phyloP scores from a whole-genome alignment of 2,888 invertebrate genomes.

The Silvanus unidentatus region DNA sequence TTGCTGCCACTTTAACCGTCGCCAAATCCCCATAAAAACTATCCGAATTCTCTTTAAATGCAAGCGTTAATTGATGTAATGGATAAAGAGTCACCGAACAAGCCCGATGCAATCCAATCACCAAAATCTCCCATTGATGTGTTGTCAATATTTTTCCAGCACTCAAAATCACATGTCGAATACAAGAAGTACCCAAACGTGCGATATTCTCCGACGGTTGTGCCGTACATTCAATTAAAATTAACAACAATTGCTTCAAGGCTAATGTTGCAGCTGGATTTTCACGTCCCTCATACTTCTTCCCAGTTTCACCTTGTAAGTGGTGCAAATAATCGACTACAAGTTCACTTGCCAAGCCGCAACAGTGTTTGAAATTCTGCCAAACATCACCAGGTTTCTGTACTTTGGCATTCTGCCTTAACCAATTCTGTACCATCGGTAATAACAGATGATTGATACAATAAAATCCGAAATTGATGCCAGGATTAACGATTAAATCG shows the following conservation, averaged over 20 bases:
- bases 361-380: conserved; percentile 91
- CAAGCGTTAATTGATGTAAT: conserved; percentile 79
- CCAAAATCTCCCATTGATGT: conserved; percentile 82
- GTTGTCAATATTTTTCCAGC: conserved; percentile 76
- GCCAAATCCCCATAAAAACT: conserved; percentile 91
- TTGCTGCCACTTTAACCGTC: conserved; percentile 88
- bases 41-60: conserved; percentile 85
- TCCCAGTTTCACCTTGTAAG: conserved; percentile 52
- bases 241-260: conserved; percentile 75
- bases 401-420: conserved; percentile 59
- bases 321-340: conserved; percentile 80
- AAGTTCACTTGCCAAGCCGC: conserved; percentile 86
- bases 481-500: conserved; percentile 72
- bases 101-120: conserved; percentile 74
- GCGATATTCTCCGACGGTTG: conserved; percentile 88
- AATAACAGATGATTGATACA: conserved; percentile 87
- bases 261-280: conserved; percentile 67
- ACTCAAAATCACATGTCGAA: conserved; percentile 77
- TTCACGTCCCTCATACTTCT: conserved; percentile 34
- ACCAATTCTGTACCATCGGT: conserved; percentile 91
- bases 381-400: conserved; percentile 72
- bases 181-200: conserved; percentile 85
- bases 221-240: conserved; percentile 85
- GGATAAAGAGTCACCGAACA: conserved; percentile 83
- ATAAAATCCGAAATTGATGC: conserved; percentile 83